Evolutionary conservation across 2,888 invertebrate genomes (phyloP).

Genomic region (Fragum sueziense): DNA sequence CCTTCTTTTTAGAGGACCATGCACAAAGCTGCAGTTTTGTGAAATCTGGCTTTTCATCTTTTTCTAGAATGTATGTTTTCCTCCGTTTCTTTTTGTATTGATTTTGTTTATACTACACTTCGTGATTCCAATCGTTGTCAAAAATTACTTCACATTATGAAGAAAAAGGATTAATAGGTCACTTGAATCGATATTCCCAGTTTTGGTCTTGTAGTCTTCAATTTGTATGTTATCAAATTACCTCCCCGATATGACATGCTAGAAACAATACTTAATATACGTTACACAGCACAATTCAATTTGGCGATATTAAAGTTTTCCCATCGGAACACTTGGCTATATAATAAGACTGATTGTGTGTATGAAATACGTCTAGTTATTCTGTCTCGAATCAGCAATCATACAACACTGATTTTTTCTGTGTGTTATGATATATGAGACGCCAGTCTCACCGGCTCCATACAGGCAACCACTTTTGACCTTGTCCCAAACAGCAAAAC

Average conservation of each 20-base stretch:
- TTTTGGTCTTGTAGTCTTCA: not conserved
- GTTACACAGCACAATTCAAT: constrained; percentile 3
- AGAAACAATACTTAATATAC: not conserved
- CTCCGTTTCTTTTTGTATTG: too few species aligned
- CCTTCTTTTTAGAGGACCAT: too few species aligned
- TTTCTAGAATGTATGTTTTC: too few species aligned
- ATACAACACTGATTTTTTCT: not conserved
- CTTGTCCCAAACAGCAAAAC: too few species aligned
- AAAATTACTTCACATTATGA: too few species aligned
- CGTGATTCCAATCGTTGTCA: too few species aligned
- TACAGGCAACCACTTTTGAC: too few species aligned
- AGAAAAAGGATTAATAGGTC: not conserved
- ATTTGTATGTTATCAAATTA: not conserved
- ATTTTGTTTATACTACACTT: too few species aligned
- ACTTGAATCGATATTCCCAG: not conserved
- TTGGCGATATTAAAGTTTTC: constrained; percentile 3
- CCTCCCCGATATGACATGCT: not conserved
- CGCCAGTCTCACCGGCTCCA: not conserved
- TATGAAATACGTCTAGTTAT: not conserved
- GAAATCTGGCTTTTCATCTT: too few species aligned
- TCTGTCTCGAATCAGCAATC: not conserved
- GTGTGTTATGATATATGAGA: not conserved
- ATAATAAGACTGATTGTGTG: constrained; percentile 1
- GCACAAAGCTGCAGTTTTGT: too few species aligned
- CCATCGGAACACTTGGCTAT: not conserved